Base-by-base conservation (phyloP, 2,797 vertebrate species). In the Iguana delicatissima region DNA sequence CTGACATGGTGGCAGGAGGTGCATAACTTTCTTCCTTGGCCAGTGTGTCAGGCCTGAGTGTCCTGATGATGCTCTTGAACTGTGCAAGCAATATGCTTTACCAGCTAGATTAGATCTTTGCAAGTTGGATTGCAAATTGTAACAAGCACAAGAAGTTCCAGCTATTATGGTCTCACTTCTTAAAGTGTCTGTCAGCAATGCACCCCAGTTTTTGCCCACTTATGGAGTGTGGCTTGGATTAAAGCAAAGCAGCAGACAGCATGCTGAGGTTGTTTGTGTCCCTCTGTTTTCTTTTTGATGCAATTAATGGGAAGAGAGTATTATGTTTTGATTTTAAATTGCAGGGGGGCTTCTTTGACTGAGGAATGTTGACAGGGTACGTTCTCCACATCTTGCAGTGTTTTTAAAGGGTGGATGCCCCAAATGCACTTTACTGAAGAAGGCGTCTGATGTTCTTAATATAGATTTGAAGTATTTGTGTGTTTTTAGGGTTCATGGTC, bases 401-500 rank as follows among this genome's bases (percentile, higher is more conserved):
- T 88, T 18, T 72, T 50, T 38, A 13, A 5, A 16, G 24, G 10
- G 4, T 62, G 32, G 20, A 24, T 26, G 35, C 26, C 18, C 1
- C 13, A 42, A 73, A 32, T 20, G 0, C 67, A 69, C 29, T 57
- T 72, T 76, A 74, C 32, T 5, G 16, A 46, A 12, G 24, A 42
- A 73, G 52, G 42, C 3, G 1, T 22, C 50, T 12, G 35, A 50
- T 26, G 12, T 1, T 67, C 29, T n/a, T 38, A 4, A 64, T 7
- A 24, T 26, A 46, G 22, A 26, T 88, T 90, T 92, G 64, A 84
- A 87, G 22, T 80, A n/a, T 93, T 92, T 50, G 57, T 46, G 86
- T 94, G 9, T 92, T 94, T 62, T 67, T 91, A 99, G 98, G 97
- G 97, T 77, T 69, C 79, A 16, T 93, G 91, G 12, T 94, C 95